Evolutionary conservation across 1,140 invertebrate species (phyloP), one percentile per base, ranked within the genome.

Genomic region (Panagrolaimus sp.): DNA sequence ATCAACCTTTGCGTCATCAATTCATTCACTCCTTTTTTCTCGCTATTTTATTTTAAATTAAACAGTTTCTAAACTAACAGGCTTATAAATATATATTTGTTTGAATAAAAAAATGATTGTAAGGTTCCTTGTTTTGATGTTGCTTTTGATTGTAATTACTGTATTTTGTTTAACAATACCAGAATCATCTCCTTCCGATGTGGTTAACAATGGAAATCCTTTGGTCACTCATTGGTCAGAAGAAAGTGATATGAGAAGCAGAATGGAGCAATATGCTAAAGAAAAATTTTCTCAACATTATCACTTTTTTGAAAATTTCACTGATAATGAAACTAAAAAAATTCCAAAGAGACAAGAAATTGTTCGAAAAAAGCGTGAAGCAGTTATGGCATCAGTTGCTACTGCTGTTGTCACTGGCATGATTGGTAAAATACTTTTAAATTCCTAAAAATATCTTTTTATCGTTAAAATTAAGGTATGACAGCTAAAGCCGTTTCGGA

Each of bases 341-440:
- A 51, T 66, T 42, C 42, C 14, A 67, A 68, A 47, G 51, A 23
- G 45, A 66, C 67, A 38, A 63, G 69, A 72, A n/a, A n/a, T n/a
- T n/a, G n/a, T n/a, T n/a, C n/a, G n/a, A n/a, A n/a, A n/a, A 72
- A 20, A 27, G 27, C 51, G 74, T 31, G 77, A 74, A 43, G 45
- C 79, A 9, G 25, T 77, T 23, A 71, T 72, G 23, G 75, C 75
- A 43, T 75, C 75, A 8, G 68, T 77, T 23, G 74, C 77, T 16
- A 70, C 72, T 8, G 77, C 77, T 16, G 46, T 78, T 20, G 74
- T 78, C 46, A 74, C 71, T 43, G 77, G 77, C 66, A 79, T 78
- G 71, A 78, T 78, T 20, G 77, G 74, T 76, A 57, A 61, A 70
- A 20, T 16, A 63, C 68, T 20, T 47, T 57, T n/a, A n/a, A n/a